Conservation (phyloP, 2,888 invertebrate species). For the Lasioglossum morio region DNA sequence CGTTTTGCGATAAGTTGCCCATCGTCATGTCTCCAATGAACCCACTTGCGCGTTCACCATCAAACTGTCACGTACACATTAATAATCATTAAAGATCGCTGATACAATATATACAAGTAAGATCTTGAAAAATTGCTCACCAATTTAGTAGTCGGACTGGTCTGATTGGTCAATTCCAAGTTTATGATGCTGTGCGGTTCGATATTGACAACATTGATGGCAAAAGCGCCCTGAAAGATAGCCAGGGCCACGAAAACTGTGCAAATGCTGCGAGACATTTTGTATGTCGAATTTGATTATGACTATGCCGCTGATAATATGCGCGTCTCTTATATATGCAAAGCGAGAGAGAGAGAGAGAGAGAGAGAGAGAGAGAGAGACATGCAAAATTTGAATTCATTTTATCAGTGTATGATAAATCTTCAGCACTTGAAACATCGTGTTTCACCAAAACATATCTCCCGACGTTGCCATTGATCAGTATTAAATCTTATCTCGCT, state of each 20-base stretch:
- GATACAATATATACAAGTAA: background rate
- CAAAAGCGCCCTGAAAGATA: background rate
- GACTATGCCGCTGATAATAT: background rate
- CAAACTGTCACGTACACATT: background rate
- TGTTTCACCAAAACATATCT: no score
- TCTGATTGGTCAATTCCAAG: background rate
- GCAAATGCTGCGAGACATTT: background rate
- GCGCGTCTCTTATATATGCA: background rate
- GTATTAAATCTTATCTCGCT: no score
- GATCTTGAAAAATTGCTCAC: background rate
- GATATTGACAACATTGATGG: background rate
- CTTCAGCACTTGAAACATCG: no score
- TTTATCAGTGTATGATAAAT: no score
- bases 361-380: no score
- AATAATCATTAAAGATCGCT: background rate
- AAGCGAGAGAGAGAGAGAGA: no score
- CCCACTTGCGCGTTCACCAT: no score
- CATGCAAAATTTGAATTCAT: no score
- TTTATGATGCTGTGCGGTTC: background rate
- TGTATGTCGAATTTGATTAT: background rate
- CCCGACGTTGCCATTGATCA: no score
- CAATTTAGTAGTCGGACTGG: background rate
- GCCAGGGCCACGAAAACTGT: background rate
- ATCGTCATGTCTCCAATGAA: no score
- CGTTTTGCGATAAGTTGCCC: no score